Evolutionary conservation across 2,797 vertebrate genomes (phyloP).

Genomic region (Pseudochromis fuscus): DNA sequence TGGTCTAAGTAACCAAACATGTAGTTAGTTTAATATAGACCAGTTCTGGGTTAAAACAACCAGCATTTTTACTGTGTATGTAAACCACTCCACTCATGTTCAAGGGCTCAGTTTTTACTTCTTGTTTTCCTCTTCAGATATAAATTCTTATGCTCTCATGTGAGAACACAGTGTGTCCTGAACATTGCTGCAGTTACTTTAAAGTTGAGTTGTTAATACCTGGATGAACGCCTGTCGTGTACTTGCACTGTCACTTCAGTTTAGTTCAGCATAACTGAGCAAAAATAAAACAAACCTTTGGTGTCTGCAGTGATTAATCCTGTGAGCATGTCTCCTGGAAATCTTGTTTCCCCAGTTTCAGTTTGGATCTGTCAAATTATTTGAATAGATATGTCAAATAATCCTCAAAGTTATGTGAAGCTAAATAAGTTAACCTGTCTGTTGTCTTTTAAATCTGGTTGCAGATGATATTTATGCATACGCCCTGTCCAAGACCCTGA

Average conservation of each 20-base stretch:
- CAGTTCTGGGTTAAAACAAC: too few relatives aligned
- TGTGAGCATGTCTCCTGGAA: background rate
- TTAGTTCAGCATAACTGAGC: slow-evolving; percentile 4
- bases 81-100: background rate
- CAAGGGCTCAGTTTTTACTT: background rate
- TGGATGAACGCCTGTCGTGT: background rate
- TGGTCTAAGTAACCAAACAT: too few relatives aligned
- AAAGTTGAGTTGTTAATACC: background rate
- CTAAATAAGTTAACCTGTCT: background rate
- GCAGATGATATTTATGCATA: slow-evolving; percentile 88
- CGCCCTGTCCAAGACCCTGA: slow-evolving; percentile 89
- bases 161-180: background rate
- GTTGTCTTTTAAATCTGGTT: slow-evolving; percentile 29
- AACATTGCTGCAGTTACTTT: background rate
- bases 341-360: slow-evolving; percentile 10
- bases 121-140: background rate
- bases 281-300: slow-evolving; percentile 2
- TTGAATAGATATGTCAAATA: background rate
- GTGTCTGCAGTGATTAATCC: background rate
- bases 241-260: background rate
- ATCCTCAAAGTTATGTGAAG: slow-evolving; percentile 14
- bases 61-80: background rate
- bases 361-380: background rate
- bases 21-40: too few relatives aligned
- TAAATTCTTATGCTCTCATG: background rate